These are phyloP conservation scores for Sesamia nonagrioides DNA, from an alignment of 1,140 invertebrate species.

Conservation along the genomic window DNA sequence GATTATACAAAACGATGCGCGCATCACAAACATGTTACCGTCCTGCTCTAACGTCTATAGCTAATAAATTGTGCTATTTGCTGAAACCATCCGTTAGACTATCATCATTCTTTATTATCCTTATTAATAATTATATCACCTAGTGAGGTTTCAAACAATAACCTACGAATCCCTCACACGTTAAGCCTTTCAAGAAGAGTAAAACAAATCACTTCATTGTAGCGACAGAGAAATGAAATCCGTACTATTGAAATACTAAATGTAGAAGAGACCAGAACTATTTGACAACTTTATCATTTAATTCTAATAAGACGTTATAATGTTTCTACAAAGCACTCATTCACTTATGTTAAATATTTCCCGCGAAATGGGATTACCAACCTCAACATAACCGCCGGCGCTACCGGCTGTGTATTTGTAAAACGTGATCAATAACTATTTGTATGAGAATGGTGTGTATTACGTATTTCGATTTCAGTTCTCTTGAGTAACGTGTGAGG, in stretches of 20 bases:
- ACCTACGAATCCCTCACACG: constrained; percentile 78
- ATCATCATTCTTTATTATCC: constrained; percentile 72
- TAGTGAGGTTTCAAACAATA: constrained; percentile 86
- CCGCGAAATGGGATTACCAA: constrained; percentile 30
- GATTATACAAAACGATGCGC: constrained; percentile 51
- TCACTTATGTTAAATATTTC: constrained; percentile 31
- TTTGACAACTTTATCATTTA: constrained; percentile 3
- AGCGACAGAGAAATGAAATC: neutral
- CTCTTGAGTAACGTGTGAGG: constrained; percentile 71
- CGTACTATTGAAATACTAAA: constrained; percentile 16
- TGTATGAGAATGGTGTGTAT: constrained; percentile 29
- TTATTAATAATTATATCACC: constrained; percentile 81
- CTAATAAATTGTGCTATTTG: constrained; percentile 83
- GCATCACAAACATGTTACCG: constrained; percentile 62
- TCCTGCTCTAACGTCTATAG: constrained; percentile 70
- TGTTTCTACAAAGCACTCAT: constrained; percentile 33
- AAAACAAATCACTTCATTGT: constrained; percentile 5
- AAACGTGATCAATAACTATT: constrained; percentile 12
- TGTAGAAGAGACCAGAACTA: constrained; percentile 32
- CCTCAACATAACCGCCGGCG: neutral
- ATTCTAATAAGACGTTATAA: constrained; percentile 26
- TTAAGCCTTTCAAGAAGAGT: constrained; percentile 53
- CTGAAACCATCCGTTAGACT: constrained; percentile 72
- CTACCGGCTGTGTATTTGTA: neutral
- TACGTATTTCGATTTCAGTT: constrained; percentile 41